Base-by-base conservation (phyloP, 1,140 invertebrate genomes). In the Dendrolimus kikuchii region DNA sequence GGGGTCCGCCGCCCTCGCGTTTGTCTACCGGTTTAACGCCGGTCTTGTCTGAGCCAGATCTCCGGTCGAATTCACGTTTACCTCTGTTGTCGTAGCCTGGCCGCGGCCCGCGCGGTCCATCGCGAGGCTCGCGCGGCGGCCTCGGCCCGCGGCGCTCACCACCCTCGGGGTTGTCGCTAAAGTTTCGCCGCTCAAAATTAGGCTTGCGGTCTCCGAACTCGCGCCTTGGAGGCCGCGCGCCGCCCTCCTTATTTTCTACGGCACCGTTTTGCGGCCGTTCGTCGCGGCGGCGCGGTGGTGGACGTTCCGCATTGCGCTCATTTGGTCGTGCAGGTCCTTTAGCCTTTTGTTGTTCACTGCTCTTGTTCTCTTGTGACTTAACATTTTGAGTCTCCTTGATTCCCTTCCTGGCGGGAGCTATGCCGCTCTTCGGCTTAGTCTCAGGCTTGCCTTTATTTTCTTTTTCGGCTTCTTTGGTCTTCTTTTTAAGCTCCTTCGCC, bases 21-120 rank as follows among this genome's bases (percentile, higher is more conserved):
- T 99, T 98, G 74, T 98, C 96, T 64, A 96, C 90, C 57, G 95
- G 90, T 88, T 98, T 98, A 51, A 98, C 93, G 75, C 97, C 96
- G 84, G 95, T 97, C 90, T 95, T 96, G 77, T 98, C 96, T 52
- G 95, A 96, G 62, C 96, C 96, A 73, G 96, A 98, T 83, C 98
- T 95, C 59, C 97, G 92, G 87, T 98, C 97, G 84, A 95, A 98
- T 88, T 98, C 96, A 41, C 96, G 91, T 87, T 96, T 97, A 43
- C 93, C 92, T 62, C 94, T 90, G 62, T 93, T 91, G 62, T 93
- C 92, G 72, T 92, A 93, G 5, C 60, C 66, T 52, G 85, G 80
- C 66, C 81, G 81, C 61, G 86, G 66, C 71, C 83, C 66, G 75
- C 85, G 74, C 82, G 80, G 81, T 52, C 88, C 87, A 67, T 83